phyloP scores from a whole-genome alignment of 1,140 invertebrate species.

The Heliconius hewitsoni region DNA sequence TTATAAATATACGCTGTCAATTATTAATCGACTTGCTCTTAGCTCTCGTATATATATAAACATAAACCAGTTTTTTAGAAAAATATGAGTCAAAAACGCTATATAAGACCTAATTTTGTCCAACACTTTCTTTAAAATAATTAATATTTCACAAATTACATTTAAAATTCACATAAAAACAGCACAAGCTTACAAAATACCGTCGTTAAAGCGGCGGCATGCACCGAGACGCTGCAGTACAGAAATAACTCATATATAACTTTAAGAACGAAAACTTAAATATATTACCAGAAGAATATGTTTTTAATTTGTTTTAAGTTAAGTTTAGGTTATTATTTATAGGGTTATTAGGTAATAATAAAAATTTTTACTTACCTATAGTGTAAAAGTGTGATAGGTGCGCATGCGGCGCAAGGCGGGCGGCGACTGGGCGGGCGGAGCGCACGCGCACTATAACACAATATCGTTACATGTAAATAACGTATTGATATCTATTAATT shows the following conservation, averaged over 20 bases:
- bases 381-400: slow-evolving; percentile 32
- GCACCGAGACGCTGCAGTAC: slow-evolving; percentile 49
- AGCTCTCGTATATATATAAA: no score
- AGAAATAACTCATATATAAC: slow-evolving; percentile 43
- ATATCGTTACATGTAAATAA: background rate
- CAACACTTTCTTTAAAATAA: background rate
- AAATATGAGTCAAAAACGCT: no score
- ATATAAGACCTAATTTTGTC: no score
- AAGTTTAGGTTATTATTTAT: background rate
- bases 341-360: background rate
- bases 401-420: slow-evolving; percentile 67
- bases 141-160: slow-evolving; percentile 1
- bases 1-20: no score
- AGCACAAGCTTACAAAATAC: slow-evolving; percentile 55
- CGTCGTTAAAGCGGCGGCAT: slow-evolving; percentile 48
- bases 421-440: slow-evolving; percentile 74
- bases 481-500: background rate
- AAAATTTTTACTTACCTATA: background rate
- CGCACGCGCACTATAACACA: slow-evolving; percentile 36
- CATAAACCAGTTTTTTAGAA: no score
- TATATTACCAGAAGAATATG: background rate
- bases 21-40: no score
- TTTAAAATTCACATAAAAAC: slow-evolving; percentile 34
- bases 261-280: background rate
- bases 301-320: background rate